Conservation (phyloP, 1,140 invertebrate genomes). For the Armadillidium nasatum region DNA sequence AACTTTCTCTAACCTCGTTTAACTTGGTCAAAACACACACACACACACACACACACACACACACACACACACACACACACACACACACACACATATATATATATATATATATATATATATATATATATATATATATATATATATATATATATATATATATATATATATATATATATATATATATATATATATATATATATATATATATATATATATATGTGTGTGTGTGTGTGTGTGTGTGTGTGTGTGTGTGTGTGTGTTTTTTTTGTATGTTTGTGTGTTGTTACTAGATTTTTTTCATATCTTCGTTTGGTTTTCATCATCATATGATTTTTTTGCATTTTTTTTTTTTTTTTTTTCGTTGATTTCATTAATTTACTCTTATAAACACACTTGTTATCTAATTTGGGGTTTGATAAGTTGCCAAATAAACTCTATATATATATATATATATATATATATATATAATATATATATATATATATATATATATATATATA, state of each 20-base stretch:
- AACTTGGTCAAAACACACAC: neutral
- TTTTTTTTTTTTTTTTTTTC: too few species aligned
- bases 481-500: conserved; percentile 15
- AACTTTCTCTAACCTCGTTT: neutral
- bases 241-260: neutral
- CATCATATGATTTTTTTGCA: too few species aligned
- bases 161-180: neutral
- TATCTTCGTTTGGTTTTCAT: too few species aligned
- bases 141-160: neutral
- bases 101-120: neutral
- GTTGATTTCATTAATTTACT: too few species aligned
- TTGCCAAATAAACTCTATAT: too few species aligned
- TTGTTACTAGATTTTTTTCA: neutral
- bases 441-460: neutral
- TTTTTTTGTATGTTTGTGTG: neutral
- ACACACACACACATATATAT: neutral
- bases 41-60: neutral
- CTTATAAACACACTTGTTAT: too few species aligned
- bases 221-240: neutral
- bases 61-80: neutral
- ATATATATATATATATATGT: neutral
- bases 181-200: neutral
- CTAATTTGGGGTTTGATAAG: too few species aligned
- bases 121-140: neutral
- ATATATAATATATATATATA: conserved; percentile 2